phyloP scores from a whole-genome alignment of 64 coral and sea anemone species.

The Acropora tenuis region DNA sequence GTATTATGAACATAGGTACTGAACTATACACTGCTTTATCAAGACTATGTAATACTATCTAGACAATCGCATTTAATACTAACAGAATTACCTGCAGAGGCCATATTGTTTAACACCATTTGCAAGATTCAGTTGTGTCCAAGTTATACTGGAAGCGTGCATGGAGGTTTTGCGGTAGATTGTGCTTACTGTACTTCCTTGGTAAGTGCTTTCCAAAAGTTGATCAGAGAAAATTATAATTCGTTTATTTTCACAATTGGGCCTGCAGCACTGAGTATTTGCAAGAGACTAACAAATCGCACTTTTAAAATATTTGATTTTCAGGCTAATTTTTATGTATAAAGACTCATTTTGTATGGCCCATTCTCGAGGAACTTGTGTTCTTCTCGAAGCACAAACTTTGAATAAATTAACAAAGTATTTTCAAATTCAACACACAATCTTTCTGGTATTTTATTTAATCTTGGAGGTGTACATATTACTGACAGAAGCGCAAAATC shows the following conservation, averaged over 20 bases:
- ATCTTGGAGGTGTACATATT: neutral
- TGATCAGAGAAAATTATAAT: slow-evolving; percentile 61
- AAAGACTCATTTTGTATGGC: slow-evolving; percentile 61
- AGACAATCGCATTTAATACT: slow-evolving; percentile 52
- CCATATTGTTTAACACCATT: slow-evolving; percentile 30
- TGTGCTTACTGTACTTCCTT: neutral
- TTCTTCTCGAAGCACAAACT: slow-evolving; percentile 42
- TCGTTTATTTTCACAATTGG: slow-evolving; percentile 68
- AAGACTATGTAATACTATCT: slow-evolving; percentile 1
- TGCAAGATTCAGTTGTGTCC: slow-evolving; percentile 55
- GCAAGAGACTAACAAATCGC: slow-evolving; percentile 5
- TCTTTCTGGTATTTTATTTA: neutral
- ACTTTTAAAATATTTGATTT: slow-evolving; percentile 48
- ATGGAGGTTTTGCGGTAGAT: slow-evolving; percentile 10
- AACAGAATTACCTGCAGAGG: slow-evolving; percentile 50
- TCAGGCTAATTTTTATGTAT: neutral
- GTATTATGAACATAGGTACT: slow-evolving; percentile 62
- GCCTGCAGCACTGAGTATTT: slow-evolving; percentile 61
- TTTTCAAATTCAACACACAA: slow-evolving; percentile 59
- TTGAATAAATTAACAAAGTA: slow-evolving; percentile 59
- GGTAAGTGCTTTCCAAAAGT: slow-evolving; percentile 58
- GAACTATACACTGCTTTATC: slow-evolving; percentile 70
- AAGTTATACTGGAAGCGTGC: slow-evolving; percentile 71
- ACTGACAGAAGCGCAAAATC: neutral
- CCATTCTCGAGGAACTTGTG: slow-evolving; percentile 69